Conservation (phyloP, 2,888 invertebrate species). For the Protula sp. region DNA sequence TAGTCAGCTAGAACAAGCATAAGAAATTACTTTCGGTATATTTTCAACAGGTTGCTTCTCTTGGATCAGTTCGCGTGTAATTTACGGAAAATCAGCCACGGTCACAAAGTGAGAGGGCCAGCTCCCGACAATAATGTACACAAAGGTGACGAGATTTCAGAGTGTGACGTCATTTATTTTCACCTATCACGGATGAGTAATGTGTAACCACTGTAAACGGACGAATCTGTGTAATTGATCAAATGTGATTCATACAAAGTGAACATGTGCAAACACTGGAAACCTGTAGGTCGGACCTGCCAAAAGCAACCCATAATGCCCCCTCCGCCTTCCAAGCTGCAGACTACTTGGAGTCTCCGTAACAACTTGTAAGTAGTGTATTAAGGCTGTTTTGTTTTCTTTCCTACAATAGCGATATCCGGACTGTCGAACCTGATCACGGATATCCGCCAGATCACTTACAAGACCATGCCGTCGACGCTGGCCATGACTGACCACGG, state of each 20-base stretch:
- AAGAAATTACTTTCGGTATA: too few relatives aligned
- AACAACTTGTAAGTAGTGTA: too few relatives aligned
- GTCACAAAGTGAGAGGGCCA: neutral
- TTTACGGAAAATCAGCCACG: slow-evolving; percentile 12
- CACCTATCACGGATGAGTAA: neutral
- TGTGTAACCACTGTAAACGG: too few relatives aligned
- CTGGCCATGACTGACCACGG: slow-evolving; percentile 7
- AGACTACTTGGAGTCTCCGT: too few relatives aligned
- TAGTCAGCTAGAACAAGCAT: too few relatives aligned
- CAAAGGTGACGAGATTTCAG: neutral
- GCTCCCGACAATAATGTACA: neutral
- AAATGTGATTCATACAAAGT: neutral
- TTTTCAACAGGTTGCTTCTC: slow-evolving; percentile 12
- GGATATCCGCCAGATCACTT: slow-evolving; percentile 10
- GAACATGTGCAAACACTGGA: too few relatives aligned
- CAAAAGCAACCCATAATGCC: too few relatives aligned
- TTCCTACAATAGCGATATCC: too few relatives aligned
- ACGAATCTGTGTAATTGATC: too few relatives aligned
- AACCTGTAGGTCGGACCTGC: too few relatives aligned
- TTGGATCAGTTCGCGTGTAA: slow-evolving; percentile 17
- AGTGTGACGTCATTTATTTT: neutral
- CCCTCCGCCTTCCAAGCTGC: too few relatives aligned
- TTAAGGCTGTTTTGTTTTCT: too few relatives aligned
- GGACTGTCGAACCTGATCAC: slow-evolving; percentile 8
- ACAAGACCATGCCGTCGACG: slow-evolving; percentile 23